phyloP scores from a whole-genome alignment of 2,113 vertebrate species.

The Bujurquina vittata region DNA sequence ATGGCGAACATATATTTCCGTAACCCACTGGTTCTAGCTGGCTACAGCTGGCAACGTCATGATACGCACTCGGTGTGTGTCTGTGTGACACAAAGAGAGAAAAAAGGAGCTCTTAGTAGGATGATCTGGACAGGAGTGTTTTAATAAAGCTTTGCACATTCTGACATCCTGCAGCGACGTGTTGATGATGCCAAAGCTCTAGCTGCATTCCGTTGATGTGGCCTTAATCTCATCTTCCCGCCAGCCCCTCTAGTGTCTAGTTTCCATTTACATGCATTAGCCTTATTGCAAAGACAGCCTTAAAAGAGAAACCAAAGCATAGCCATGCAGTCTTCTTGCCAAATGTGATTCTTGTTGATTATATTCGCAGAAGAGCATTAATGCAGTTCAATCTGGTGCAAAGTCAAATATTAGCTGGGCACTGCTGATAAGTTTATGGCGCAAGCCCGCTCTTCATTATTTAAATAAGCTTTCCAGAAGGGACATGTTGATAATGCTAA shows the following conservation, averaged over 20 bases:
- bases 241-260: slow-evolving; percentile 16
- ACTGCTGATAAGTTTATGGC: slow-evolving; percentile 11
- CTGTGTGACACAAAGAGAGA: slow-evolving; percentile 10
- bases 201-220: slow-evolving; percentile 50
- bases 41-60: slow-evolving; percentile 14
- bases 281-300: slow-evolving; percentile 40
- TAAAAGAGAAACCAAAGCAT: neutral
- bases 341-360: slow-evolving; percentile 30
- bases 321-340: neutral
- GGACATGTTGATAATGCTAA: slow-evolving; percentile 47
- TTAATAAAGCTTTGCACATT: slow-evolving; percentile 58
- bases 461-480: slow-evolving; percentile 25
- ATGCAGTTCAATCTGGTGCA: slow-evolving; percentile 21
- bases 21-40: slow-evolving; percentile 15
- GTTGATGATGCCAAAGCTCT: slow-evolving; percentile 60
- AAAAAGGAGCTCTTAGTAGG: slow-evolving; percentile 9
- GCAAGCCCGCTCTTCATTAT: neutral
- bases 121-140: slow-evolving; percentile 36
- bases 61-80: neutral
- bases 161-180: slow-evolving; percentile 56
- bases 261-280: slow-evolving; percentile 51
- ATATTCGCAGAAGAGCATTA: slow-evolving; percentile 24
- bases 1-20: neutral
- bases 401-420: slow-evolving; percentile 28
- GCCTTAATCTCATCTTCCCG: slow-evolving; percentile 66